Conservation (phyloP, 2,113 vertebrate species). For the Larimichthys polyactis region DNA sequence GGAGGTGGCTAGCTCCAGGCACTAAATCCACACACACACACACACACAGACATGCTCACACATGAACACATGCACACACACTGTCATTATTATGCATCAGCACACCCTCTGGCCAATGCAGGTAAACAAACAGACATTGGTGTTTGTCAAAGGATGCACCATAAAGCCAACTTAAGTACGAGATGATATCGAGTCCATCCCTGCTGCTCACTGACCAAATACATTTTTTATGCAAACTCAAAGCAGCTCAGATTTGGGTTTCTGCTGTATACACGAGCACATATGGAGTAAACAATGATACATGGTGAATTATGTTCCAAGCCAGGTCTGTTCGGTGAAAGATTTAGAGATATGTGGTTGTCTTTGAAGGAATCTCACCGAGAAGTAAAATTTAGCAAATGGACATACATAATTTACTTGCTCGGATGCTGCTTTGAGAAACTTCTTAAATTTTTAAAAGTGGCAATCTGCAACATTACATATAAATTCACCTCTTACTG, state of each 20-base stretch:
- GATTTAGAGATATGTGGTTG: neutral
- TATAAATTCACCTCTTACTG: slow-evolving; percentile 28
- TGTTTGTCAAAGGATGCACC: slow-evolving; percentile 67
- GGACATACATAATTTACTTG: slow-evolving; percentile 56
- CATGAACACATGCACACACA: slow-evolving; percentile 7
- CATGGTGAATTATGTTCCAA: slow-evolving; percentile 3
- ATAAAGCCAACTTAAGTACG: slow-evolving; percentile 61
- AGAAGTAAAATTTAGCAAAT: slow-evolving; percentile 50
- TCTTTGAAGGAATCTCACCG: slow-evolving; percentile 16
- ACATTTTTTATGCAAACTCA: slow-evolving; percentile 36
- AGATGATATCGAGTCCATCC: slow-evolving; percentile 42
- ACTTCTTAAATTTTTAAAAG: slow-evolving; percentile 41
- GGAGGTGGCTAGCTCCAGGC: slow-evolving; percentile 57
- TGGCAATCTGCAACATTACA: slow-evolving; percentile 39
- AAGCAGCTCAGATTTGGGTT: slow-evolving; percentile 25
- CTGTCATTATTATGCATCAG: slow-evolving; percentile 64
- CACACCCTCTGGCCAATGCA: slow-evolving; percentile 48
- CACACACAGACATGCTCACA: neutral
- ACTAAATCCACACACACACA: neutral
- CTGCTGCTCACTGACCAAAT: slow-evolving; percentile 58
- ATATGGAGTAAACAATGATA: slow-evolving; percentile 51
- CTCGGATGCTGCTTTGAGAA: slow-evolving; percentile 33
- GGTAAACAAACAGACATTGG: slow-evolving; percentile 65
- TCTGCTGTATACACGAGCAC: slow-evolving; percentile 10
- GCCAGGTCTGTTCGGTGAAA: slow-evolving; percentile 10